Conservation (phyloP, 2,113 vertebrate species). For the Pteruthius melanotis region DNA sequence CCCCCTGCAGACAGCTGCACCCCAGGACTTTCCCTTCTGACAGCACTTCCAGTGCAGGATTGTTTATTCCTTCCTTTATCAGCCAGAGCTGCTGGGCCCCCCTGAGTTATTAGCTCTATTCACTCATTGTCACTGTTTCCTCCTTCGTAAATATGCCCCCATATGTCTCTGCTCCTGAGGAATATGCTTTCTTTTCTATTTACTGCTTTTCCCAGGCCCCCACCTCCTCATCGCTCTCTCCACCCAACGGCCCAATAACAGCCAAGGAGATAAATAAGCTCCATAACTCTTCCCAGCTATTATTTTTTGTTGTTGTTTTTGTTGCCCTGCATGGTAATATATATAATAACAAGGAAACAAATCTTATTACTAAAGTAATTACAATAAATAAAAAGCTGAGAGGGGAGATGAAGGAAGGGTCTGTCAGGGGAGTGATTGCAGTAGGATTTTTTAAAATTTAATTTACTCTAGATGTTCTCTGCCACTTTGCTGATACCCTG, state of each 20-base stretch:
- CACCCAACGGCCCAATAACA: constrained; percentile 63
- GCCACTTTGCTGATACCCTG: constrained; percentile 12
- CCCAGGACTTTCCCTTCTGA: neutral
- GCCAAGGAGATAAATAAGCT: constrained; percentile 77
- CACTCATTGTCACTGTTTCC: constrained; percentile 58
- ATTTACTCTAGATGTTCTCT: constrained; percentile 60
- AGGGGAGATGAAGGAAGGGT: constrained; percentile 58
- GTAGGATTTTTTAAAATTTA: constrained; percentile 65
- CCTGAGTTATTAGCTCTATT: constrained; percentile 70
- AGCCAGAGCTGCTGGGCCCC: constrained; percentile 13
- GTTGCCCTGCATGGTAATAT: constrained; percentile 60
- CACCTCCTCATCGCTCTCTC: constrained; percentile 19
- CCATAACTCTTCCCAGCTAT: constrained; percentile 72
- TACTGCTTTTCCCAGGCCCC: constrained; percentile 55
- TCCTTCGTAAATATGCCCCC: constrained; percentile 63
- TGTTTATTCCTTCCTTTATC: constrained; percentile 66
- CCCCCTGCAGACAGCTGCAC: neutral
- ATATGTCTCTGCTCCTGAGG: constrained; percentile 56
- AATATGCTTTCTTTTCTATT: constrained; percentile 69
- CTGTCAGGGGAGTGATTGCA: constrained; percentile 64
- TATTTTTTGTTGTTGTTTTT: constrained; percentile 63
- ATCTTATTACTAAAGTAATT: constrained; percentile 79
- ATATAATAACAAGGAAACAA: constrained; percentile 77
- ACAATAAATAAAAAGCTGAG: constrained; percentile 76
- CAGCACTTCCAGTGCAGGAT: neutral